Conservation (phyloP, 2,888 invertebrate species). For the Chorisops tibialis region DNA sequence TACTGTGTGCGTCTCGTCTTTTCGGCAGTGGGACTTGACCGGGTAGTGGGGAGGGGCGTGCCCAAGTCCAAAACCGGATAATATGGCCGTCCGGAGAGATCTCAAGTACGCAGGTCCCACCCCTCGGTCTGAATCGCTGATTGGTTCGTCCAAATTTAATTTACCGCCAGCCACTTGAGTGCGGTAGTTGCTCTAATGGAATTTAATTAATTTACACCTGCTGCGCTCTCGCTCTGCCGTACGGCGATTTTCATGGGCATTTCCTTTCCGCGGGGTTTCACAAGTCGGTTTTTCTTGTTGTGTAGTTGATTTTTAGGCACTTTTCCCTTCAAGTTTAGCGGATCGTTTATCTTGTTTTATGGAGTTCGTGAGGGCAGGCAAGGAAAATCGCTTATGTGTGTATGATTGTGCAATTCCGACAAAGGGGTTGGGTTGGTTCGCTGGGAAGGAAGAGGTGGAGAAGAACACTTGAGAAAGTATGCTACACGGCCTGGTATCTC, state of each 20-base stretch:
- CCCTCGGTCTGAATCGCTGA: not conserved
- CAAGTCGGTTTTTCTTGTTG: not conserved
- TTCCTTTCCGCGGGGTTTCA: not conserved
- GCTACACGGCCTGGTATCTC: not conserved
- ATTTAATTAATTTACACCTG: conserved; percentile 15
- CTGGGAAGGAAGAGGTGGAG: not conserved
- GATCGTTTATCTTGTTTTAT: conserved; percentile 22
- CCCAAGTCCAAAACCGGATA: not conserved
- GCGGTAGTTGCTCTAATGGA: conserved; percentile 6
- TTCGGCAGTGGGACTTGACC: not conserved
- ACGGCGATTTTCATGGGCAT: not conserved
- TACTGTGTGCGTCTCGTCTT: not conserved
- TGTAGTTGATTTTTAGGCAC: conserved; percentile 18
- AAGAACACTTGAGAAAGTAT: not conserved
- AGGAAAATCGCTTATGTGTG: conserved; percentile 17
- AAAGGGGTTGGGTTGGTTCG: not conserved
- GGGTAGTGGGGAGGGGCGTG: conserved; percentile 9
- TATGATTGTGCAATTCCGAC: not conserved
- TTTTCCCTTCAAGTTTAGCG: conserved; percentile 2
- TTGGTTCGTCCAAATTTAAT: conserved; percentile 13
- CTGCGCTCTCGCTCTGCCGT: not conserved
- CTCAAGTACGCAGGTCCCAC: conserved; percentile 13
- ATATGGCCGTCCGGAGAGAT: not conserved
- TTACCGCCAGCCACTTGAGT: not conserved
- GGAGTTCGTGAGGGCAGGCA: conserved; percentile 10